Evolutionary conservation across 2,888 invertebrate genomes (phyloP), one percentile per base, ranked within the genome.

Genomic region (Chrysomela aeneicollis): DNA sequence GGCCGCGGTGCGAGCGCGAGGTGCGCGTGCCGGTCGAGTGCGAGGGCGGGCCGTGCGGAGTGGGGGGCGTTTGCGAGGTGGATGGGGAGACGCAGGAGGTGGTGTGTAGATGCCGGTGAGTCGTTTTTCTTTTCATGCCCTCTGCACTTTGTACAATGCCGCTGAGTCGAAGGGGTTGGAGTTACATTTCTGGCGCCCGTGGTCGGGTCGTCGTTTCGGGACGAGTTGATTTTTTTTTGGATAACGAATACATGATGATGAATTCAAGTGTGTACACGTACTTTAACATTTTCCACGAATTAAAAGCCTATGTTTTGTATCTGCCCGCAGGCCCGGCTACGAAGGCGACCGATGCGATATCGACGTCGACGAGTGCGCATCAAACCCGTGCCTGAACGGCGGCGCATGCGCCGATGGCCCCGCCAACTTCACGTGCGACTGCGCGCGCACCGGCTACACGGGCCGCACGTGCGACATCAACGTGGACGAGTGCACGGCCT

Each of bases 391-490:
- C 78, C 85, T 87, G 71, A 87, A 93, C 83, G 89, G 89, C 70
- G 71, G 79, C 1, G 51, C 71, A 21, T 95, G 95, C 81, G 82
- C 87, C 53, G 92, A 93, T 82, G 88, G 87, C 55, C 85, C 89
- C 72, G 90, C 92, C 81, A 88, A 89, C 76, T 94, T 88, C 82
- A 89, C 88, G 9, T 95, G 95, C 83, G 88, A 91, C 79, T 95
- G 95, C 81, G 83, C 85, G 52, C 86, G 86, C 74, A 93, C 93
- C 0, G 92, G 93, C 1, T 94, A 92, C 82, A 84, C 84, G 18
- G 94, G 94, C 4, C 78, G 84, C 9, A 85, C 89, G 9, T 95
- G 95, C 81, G 90, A 92, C 74, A 80, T 85, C 15, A 93, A 95
- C 82, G 88, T 94, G 73, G 89, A 95, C 83, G 94, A 95, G 82